A percentile compares a stretch with the other conserved stretches of the same genome.
These are phyloP conservation scores for Pelobates cultripes DNA, from an alignment of 2,797 vertebrate species.

Conservation along the genomic window DNA sequence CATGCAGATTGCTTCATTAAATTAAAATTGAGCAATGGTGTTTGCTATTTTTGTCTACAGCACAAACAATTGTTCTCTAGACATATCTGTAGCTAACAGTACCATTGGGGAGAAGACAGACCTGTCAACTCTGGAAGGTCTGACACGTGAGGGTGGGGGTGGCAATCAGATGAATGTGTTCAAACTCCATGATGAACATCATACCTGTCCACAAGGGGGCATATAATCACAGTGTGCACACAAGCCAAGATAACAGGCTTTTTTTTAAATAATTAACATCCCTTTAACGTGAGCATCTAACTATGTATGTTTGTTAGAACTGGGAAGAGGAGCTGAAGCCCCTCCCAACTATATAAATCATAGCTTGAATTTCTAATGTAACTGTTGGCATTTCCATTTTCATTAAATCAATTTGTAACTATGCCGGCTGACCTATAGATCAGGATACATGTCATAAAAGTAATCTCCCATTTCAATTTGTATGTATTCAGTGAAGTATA, in stretches of 20 bases:
- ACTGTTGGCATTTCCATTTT: not conserved
- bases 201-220: not conserved
- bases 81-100: too few species aligned
- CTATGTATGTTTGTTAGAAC: not conserved
- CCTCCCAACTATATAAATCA: not conserved
- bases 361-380: not conserved
- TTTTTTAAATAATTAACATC: not conserved
- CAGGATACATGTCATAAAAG: not conserved
- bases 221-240: too few species aligned
- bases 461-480: not conserved
- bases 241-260: not conserved
- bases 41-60: too few species aligned
- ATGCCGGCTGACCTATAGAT: constrained; percentile 1
- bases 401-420: not conserved
- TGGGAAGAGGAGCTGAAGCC: not conserved
- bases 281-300: not conserved
- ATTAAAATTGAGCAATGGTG: too few species aligned
- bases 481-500: not conserved
- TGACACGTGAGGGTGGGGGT: too few species aligned
- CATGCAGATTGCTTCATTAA: too few species aligned
- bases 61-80: too few species aligned
- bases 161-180: not conserved
- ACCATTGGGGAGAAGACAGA: too few species aligned
- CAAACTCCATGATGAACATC: not conserved
- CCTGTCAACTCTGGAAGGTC: too few species aligned